Evolutionary conservation across 2,113 vertebrate species (phyloP), one percentile per base, ranked within the genome.

Genomic region (Phocoena phocoena): DNA sequence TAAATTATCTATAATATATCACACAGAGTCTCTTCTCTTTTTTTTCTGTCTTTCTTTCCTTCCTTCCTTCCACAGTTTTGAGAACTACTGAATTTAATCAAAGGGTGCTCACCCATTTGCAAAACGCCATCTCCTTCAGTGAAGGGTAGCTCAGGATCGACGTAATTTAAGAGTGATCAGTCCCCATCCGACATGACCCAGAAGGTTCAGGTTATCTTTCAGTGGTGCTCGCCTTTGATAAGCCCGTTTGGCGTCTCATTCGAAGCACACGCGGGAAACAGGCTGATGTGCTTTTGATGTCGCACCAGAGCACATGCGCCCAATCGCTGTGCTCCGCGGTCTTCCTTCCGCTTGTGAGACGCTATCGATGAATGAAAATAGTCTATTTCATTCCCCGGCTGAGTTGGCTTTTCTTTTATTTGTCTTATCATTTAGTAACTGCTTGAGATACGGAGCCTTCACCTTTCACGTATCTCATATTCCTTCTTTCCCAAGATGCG

Each of bases 261-360:
- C 2, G 17, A 58, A 88, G 58, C 28, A 6, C 38, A 17, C 0
- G 0, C 2, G 1, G 0, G 38, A 11, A 41, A 1, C 81, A 11
- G 76, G 92, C 47, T 25, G 1, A 3, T 12, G 38, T 18, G 1
- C 25, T 6, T 13, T 2, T 2, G 4, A 5, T 2, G 10, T 8
- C 13, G 18, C 3, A 2, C n/a, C 58, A 13, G 1, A 0, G 14
- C 0, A 1, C 65, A 0, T 15, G 33, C 1, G 1, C 50, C 47
- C 70, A 0, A 0, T 0, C 26, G 6, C 11, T 1, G 0, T 3
- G 6, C 31, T 11, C 41, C 0, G 1, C 0, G 8, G 21, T 9
- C 31, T 25, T 13, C 36, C 6, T 2, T 9, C 1, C 1, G 0
- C n/a, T 7, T 3, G 33, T 4, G 20, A 23, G 15, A 25, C 0